phyloP scores from a whole-genome alignment of 2,888 invertebrate species.

The Acanthosoma haemorrhoidale region DNA sequence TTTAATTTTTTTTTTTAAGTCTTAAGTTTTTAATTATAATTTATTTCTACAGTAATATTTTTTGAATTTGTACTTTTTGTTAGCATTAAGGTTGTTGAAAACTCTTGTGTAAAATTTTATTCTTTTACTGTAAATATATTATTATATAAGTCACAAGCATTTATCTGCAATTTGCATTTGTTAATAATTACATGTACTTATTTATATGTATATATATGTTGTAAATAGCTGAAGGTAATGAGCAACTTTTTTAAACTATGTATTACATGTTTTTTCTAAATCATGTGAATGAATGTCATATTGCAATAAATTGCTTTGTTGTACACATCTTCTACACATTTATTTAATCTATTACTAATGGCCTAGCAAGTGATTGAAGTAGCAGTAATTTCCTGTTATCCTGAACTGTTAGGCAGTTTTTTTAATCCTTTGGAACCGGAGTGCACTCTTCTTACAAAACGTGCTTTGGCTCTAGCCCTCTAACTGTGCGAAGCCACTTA shows the following conservation, averaged over 20 bases:
- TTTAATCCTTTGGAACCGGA: too few relatives aligned
- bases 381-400: too few relatives aligned
- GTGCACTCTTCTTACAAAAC: too few relatives aligned
- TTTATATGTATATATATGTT: not conserved
- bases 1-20: not conserved
- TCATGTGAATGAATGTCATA: not conserved
- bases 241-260: not conserved
- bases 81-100: not conserved
- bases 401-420: too few relatives aligned
- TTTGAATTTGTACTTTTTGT: too few relatives aligned
- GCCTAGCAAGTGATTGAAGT: too few relatives aligned
- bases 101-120: constrained; percentile 1
- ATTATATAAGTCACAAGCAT: not conserved
- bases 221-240: not conserved
- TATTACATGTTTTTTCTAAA: not conserved
- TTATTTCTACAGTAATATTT: not conserved
- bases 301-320: not conserved
- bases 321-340: too few relatives aligned
- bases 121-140: constrained; percentile 5
- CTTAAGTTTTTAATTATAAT: too few relatives aligned
- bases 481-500: too few relatives aligned
- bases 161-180: not conserved
- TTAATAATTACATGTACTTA: constrained; percentile 5
- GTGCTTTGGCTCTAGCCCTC: too few relatives aligned
- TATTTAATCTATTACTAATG: too few relatives aligned